Evolutionary conservation across 1,140 invertebrate genomes (phyloP), one percentile per base, ranked within the genome.

Genomic region (Drosophila nannoptera): DNA sequence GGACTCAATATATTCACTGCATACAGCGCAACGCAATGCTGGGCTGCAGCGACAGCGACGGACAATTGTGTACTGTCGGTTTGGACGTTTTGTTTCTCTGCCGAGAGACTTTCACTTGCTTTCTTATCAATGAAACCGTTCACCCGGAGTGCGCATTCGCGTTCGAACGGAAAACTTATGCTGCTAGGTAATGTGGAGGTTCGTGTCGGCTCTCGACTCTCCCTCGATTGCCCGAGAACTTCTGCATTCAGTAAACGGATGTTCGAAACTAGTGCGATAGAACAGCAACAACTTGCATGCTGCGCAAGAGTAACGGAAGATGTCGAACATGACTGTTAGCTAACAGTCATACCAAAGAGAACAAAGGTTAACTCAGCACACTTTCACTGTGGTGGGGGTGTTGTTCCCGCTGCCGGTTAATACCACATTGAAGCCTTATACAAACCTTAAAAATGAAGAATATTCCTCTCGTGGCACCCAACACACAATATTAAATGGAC

Each of bases 61-160:
- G 54, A 65, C 67, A 65, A 65, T 58, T 65, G 36, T 69, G 61
- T 65, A 69, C 67, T 69, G 61, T 32, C 61, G 54, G 22, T 22
- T 22, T 22, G 3, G 35, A 46, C n/a, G 56, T 38, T 63, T 33
- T 64, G 46, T 33, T 12, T 46, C 32, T 14, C 46, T 52, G n/a
- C 12, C 49, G 53, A 56, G 50, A 56, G 50, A 62, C 73, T 73
- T 73, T 73, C 71, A 76, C 71, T 66, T 60, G 73, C 38, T 46
- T 75, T 69, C 80, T 84, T 84, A 84, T 84, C 80, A 84, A 84
- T 84, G 80, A 78, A 73, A 45, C 62, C 54, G 31, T 69, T 42
- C 48, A 62, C 63, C 29, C 31, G 43, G 45, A 56, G 50, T 33
- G 62, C 66, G 69, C 65, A 69, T 42, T 63, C 73, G 61, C 66